Conservation (phyloP, 1,140 invertebrate genomes). For the Diachasma alloeum region DNA sequence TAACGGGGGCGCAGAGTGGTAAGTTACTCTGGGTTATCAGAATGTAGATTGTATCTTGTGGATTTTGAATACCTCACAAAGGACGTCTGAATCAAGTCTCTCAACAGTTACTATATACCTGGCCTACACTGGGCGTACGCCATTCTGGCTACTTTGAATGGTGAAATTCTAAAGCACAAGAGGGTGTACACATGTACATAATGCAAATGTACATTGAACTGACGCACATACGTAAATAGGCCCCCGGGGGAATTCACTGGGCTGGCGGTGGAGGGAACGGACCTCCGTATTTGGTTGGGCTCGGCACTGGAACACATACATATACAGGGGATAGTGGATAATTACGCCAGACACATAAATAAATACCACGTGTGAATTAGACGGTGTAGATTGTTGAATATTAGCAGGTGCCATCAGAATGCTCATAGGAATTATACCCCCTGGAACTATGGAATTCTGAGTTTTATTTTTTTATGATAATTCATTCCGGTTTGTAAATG, state of each 20-base stretch:
- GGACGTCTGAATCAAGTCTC: constrained; percentile 21
- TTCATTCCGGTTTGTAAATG: too few relatives aligned
- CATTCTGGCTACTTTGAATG: constrained; percentile 12
- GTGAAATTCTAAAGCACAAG: constrained; percentile 21
- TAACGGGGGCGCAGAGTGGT: not conserved
- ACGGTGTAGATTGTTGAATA: not conserved
- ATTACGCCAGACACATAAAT: not conserved
- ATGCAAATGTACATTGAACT: constrained; percentile 16
- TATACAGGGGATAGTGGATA: not conserved
- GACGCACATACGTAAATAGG: constrained; percentile 15
- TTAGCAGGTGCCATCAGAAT: not conserved
- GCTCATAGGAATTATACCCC: not conserved
- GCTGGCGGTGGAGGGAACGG: not conserved
- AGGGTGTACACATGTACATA: constrained; percentile 2
- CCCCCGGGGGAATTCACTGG: not conserved
- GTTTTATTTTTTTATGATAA: too few relatives aligned
- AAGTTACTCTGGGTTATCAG: not conserved
- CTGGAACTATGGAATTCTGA: not conserved
- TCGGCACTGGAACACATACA: not conserved
- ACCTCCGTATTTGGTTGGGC: not conserved
- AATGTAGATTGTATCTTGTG: constrained; percentile 17
- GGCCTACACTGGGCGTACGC: not conserved
- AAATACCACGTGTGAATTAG: constrained; percentile 3
- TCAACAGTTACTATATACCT: not conserved
- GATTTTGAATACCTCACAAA: constrained; percentile 14